Percentiles rank a stretch among this genome's conserved stretches.
Evolutionary conservation across 1,140 invertebrate genomes (phyloP).

Genomic region (Platorchestia sp.): DNA sequence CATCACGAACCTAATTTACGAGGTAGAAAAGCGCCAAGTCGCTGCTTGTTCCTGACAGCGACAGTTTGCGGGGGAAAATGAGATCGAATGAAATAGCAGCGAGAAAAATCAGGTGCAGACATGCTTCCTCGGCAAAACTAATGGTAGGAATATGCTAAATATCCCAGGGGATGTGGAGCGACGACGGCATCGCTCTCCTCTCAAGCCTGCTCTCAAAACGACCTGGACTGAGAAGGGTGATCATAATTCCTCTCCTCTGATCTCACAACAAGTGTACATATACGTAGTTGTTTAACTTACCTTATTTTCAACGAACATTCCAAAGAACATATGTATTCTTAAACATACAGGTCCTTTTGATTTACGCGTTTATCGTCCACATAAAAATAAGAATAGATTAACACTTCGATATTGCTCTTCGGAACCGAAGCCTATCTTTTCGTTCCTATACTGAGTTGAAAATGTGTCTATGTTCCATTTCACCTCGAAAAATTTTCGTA

Average conservation of each 20-base stretch:
- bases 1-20: conserved; percentile 1
- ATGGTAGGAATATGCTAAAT: conserved; percentile 49
- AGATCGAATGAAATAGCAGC: conserved; percentile 47
- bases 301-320: neutral
- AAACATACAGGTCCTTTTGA: neutral
- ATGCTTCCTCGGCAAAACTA: conserved; percentile 36
- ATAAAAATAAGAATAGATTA: neutral
- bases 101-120: conserved; percentile 54
- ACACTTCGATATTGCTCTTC: neutral
- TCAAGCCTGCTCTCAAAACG: neutral
- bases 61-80: conserved; percentile 42
- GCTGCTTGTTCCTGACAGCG: conserved; percentile 26
- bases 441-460: neutral
- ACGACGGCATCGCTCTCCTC: neutral
- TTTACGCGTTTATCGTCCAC: neutral
- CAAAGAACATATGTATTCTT: neutral
- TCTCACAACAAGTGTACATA: neutral
- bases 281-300: neutral
- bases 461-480: neutral
- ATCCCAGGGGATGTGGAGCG: neutral
- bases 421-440: neutral
- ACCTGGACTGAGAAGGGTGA: neutral
- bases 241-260: neutral
- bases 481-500: neutral
- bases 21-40: neutral